These are phyloP conservation scores for Acridotheres tristis DNA, from an alignment of 2,797 vertebrate species.

Conservation along the genomic window DNA sequence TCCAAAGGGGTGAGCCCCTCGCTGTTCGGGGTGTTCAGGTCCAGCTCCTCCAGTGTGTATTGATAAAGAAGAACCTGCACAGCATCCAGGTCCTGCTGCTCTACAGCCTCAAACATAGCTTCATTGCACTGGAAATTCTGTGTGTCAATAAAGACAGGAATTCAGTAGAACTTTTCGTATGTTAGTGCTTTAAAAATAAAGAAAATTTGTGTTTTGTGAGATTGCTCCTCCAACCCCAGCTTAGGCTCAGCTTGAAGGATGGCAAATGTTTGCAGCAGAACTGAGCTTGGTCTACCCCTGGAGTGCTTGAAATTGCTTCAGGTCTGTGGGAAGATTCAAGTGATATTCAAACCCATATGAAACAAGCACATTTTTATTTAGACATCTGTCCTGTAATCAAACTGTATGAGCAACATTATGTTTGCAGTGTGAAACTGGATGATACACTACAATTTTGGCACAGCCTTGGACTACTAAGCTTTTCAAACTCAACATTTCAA, in stretches of 20 bases:
- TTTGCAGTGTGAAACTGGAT: neutral
- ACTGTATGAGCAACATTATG: neutral
- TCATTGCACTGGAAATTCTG: constrained; percentile 92
- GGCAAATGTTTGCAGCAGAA: neutral
- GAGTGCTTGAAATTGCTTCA: neutral
- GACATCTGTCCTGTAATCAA: neutral
- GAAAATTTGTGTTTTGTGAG: neutral
- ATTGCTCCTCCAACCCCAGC: neutral
- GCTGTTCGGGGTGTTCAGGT: constrained; percentile 92
- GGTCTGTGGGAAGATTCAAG: neutral
- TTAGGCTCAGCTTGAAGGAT: neutral
- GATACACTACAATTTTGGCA: neutral
- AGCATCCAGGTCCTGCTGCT: constrained; percentile 93
- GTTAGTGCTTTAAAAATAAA: neutral
- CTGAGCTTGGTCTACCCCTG: neutral
- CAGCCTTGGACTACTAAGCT: neutral
- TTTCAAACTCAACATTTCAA: neutral
- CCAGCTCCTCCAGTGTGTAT: constrained; percentile 90
- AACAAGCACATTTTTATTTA: neutral
- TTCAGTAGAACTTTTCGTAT: neutral
- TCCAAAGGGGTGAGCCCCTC: constrained; percentile 93
- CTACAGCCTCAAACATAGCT: constrained; percentile 92
- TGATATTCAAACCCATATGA: neutral
- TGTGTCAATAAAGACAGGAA: neutral
- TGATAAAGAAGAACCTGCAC: constrained; percentile 93